Base-by-base conservation (phyloP, 2,797 vertebrate species). In the Gambusia yucatana region DNA sequence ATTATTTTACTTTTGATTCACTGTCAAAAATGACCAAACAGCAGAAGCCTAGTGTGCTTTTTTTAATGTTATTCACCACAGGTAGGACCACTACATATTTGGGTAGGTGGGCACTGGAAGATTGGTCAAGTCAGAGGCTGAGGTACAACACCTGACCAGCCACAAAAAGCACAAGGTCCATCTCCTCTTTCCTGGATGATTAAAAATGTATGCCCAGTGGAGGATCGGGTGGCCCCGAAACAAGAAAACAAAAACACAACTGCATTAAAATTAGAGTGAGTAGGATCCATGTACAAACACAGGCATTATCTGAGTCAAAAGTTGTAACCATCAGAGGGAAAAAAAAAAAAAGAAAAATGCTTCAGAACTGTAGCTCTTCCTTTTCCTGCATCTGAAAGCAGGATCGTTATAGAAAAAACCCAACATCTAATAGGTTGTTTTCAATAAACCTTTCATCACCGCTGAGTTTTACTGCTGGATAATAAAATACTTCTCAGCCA, bases 171-270 rank as follows among this genome's bases (percentile, higher is more conserved):
- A 8, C 86, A 85, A 75, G 61, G 69, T 50, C 47, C 67, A 39
- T 91, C 87, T 96, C 87, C 20, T 82, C 87, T 96, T 95, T 94
- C 94, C 75, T 20, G 13, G 74, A 82, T 90, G 84, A 85, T 96
- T 93, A 95, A 95, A 94, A 91, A 94, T 96, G 90, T 84, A 95
- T 86, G 80, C 86, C 86, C 76, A 8, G 1, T 82, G 81, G 85
- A 86, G 88, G 89, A 91, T 96, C 88, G 11, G 81, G 90, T 96
- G 87, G 78, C 93, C 86, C 82, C 50, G 72, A 90, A 92, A 93
- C 93, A 92, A 94, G 89, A 82, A 92, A 94, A 93, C 91, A 93
- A 94, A 93, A 94, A 94, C 88, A 89, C 81, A 48, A 16, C 81
- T 70, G 82, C 90, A 93, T 95, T 87, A 95, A 94, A 94, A 93